These are phyloP conservation scores for Crossaster papposus DNA, from an alignment of 53 echinoderm and acorn worm genomes.

Conservation along the genomic window DNA sequence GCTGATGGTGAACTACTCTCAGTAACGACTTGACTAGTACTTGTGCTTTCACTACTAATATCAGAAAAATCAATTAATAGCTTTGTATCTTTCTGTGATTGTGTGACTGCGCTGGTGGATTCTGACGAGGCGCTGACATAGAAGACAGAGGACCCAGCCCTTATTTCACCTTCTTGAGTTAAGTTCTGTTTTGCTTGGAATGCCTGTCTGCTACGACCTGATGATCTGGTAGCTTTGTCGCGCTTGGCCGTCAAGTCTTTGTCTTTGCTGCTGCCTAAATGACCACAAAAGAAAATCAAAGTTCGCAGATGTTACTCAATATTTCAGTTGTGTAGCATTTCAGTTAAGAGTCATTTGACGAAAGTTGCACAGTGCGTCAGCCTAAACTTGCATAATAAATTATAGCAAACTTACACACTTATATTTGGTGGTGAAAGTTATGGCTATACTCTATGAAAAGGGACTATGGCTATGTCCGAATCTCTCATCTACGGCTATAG, in stretches of 20 bases:
- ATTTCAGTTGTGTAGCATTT: too few relatives aligned
- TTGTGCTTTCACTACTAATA: not conserved
- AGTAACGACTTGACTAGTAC: constrained; percentile 5
- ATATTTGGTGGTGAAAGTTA: too few relatives aligned
- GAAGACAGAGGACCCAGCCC: constrained; percentile 58
- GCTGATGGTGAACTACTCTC: not conserved
- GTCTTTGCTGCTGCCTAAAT: constrained; percentile 63
- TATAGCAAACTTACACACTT: too few relatives aligned
- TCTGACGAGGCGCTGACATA: constrained; percentile 48
- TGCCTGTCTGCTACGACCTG: not conserved
- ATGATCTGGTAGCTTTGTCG: constrained; percentile 39
- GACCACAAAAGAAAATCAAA: not conserved
- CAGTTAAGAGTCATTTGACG: too few relatives aligned
- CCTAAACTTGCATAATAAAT: too few relatives aligned
- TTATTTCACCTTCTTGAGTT: constrained; percentile 9
- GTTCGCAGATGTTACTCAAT: too few relatives aligned
- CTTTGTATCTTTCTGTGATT: constrained; percentile 52
- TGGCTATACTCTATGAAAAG: too few relatives aligned
- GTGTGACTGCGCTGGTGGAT: not conserved
- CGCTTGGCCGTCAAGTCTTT: constrained; percentile 43
- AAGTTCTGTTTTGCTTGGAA: not conserved
- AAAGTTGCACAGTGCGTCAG: too few relatives aligned
- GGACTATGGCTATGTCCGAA: too few relatives aligned
- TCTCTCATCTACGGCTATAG: too few relatives aligned
- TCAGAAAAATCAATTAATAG: constrained; percentile 78